Conservation (phyloP, 2,888 invertebrate genomes). For the Synergus japonicus region DNA sequence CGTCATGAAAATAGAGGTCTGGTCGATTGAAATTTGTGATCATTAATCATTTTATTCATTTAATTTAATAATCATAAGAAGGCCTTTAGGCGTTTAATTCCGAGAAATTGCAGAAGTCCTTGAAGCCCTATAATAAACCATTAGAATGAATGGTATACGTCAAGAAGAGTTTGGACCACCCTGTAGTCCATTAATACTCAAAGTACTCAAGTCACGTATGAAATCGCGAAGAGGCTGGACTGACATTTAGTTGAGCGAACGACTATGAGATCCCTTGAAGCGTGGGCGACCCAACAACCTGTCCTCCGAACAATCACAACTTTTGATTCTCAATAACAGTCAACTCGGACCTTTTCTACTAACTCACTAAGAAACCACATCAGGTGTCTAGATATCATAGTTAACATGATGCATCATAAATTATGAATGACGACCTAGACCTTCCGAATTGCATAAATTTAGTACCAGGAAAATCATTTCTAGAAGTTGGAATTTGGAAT, state of each 20-base stretch:
- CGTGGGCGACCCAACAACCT: constrained; percentile 62
- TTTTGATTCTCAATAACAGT: constrained; percentile 62
- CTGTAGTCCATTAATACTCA: constrained; percentile 70
- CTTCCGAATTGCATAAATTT: constrained; percentile 32
- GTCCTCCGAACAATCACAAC: constrained; percentile 61
- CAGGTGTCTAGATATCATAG: constrained; percentile 29
- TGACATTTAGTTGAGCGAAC: constrained; percentile 62
- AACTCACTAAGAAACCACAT: constrained; percentile 23
- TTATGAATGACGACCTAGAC: constrained; percentile 34
- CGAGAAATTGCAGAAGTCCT: background rate
- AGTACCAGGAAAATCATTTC: background rate
- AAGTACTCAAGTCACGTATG: constrained; percentile 59
- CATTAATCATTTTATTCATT: background rate
- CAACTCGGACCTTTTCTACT: constrained; percentile 3
- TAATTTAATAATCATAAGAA: background rate
- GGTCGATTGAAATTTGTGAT: background rate
- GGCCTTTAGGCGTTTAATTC: too few relatives aligned
- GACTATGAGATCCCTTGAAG: constrained; percentile 54
- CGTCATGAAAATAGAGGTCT: background rate
- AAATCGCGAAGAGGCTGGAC: constrained; percentile 60
- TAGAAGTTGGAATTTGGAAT: background rate
- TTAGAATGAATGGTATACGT: constrained; percentile 5
- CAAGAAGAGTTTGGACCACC: constrained; percentile 66
- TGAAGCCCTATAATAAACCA: background rate
- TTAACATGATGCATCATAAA: constrained; percentile 5